These are phyloP conservation scores for Ptycholaimellus sp. DNA, from an alignment of 2,888 invertebrate species.

Conservation along the genomic window DNA sequence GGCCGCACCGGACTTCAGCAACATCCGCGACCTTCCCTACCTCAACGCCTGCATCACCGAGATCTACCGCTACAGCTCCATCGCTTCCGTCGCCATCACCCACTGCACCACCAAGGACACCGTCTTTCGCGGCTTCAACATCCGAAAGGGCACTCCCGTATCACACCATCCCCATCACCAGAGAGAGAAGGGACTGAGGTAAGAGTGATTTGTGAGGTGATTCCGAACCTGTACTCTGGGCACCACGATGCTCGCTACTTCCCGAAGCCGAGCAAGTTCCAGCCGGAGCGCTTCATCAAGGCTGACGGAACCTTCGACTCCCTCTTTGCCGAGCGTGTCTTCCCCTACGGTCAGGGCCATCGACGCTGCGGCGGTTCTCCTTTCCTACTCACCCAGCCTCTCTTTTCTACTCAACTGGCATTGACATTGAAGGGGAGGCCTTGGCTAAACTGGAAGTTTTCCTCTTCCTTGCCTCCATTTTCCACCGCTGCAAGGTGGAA, in stretches of 20 bases:
- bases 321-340: background rate
- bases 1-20: background rate
- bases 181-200: too few relatives aligned
- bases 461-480: conserved; percentile 5
- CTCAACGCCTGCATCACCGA: too few relatives aligned
- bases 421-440: too few relatives aligned
- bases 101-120: conserved; percentile 14
- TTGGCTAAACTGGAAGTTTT: conserved; percentile 7
- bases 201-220: too few relatives aligned
- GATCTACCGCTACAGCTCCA: too few relatives aligned
- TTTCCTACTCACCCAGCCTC: too few relatives aligned
- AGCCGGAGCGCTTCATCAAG: background rate
- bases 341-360: conserved; percentile 6
- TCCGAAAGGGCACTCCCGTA: conserved; percentile 17
- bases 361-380: conserved; percentile 8
- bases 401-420: too few relatives aligned
- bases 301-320: background rate
- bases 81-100: conserved; percentile 12
- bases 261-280: background rate
- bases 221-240: conserved; percentile 13
- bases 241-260: background rate
- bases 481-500: conserved; percentile 3
- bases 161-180: too few relatives aligned
- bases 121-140: conserved; percentile 5
- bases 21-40: too few relatives aligned